Evolutionary conservation across 1,140 invertebrate genomes (phyloP).

Genomic region (Campoletis sonorensis): DNA sequence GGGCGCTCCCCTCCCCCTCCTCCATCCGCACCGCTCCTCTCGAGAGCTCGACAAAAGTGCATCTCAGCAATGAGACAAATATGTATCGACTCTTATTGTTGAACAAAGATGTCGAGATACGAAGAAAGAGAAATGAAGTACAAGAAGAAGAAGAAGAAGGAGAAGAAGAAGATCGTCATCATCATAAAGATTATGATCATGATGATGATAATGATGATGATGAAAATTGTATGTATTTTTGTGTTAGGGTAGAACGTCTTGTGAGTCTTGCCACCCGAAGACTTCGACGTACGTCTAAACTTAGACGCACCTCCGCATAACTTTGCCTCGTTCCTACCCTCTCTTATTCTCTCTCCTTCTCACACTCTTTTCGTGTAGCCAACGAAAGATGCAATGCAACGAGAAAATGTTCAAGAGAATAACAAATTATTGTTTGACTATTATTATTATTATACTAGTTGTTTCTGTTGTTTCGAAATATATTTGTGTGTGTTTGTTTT

Average conservation of each 20-base stretch:
- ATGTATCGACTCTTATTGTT: not conserved
- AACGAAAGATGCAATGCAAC: slow-evolving; percentile 17
- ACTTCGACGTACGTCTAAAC: slow-evolving; percentile 40
- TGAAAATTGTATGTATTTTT: slow-evolving; percentile 11
- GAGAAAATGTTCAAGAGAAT: not conserved
- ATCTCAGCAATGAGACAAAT: slow-evolving; percentile 1
- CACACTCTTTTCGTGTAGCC: slow-evolving; percentile 13
- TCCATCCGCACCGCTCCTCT: too few relatives aligned
- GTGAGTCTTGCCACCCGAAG: slow-evolving; percentile 23
- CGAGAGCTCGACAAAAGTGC: too few relatives aligned
- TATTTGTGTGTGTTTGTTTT: too few relatives aligned
- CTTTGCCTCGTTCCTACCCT: slow-evolving; percentile 28
- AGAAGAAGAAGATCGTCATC: slow-evolving; percentile 22
- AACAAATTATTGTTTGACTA: too few relatives aligned
- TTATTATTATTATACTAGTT: too few relatives aligned
- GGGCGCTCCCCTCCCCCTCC: not conserved
- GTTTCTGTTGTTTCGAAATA: too few relatives aligned
- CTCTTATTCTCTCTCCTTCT: slow-evolving; percentile 49
- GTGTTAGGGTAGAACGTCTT: not conserved
- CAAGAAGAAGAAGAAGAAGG: not conserved
- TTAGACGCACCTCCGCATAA: slow-evolving; percentile 47
- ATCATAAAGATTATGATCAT: not conserved
- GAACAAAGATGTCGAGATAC: not conserved
- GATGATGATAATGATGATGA: not conserved
- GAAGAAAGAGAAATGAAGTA: slow-evolving; percentile 14